Evolutionary conservation across 2,888 invertebrate species (phyloP).

Genomic region (Chymomyza caudatula): DNA sequence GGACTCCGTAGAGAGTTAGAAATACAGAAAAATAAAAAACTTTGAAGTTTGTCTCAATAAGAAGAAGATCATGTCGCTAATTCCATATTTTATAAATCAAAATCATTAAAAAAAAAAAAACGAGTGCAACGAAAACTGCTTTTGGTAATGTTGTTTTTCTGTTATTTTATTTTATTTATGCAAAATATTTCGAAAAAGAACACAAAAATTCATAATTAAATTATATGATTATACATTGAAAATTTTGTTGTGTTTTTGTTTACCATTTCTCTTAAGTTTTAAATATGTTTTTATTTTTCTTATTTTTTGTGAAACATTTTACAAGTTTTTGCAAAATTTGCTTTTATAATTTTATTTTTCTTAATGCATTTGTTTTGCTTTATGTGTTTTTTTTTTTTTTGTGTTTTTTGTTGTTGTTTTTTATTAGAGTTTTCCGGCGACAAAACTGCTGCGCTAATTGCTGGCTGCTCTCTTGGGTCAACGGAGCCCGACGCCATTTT

Average conservation of each 20-base stretch:
- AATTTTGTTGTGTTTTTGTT: conserved; percentile 57
- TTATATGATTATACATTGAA: conserved; percentile 70
- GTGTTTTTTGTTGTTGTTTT: conserved; percentile 1
- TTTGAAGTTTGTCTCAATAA: too few relatives aligned
- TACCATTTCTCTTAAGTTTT: conserved; percentile 20
- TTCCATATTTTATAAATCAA: too few relatives aligned
- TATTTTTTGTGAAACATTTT: conserved; percentile 69
- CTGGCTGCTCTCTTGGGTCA: background rate
- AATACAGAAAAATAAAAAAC: too few relatives aligned
- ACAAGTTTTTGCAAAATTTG: conserved; percentile 54
- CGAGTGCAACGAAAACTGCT: background rate
- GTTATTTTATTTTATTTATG: conserved; percentile 76
- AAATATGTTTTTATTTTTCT: conserved; percentile 16
- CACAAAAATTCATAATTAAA: conserved; percentile 70
- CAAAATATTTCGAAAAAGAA: conserved; percentile 76
- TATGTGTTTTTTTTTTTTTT: conserved; percentile 11
- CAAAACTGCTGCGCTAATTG: too few relatives aligned
- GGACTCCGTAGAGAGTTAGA: too few relatives aligned
- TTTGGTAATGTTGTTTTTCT: conserved; percentile 58
- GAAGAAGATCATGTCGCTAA: too few relatives aligned
- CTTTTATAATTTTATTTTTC: conserved; percentile 22
- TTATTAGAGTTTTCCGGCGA: background rate
- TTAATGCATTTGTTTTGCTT: conserved; percentile 17
- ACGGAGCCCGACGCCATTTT: background rate
- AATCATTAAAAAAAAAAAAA: too few relatives aligned